Evolutionary conservation across 2,888 invertebrate genomes (phyloP).

Genomic region (Mamestra brassicae): DNA sequence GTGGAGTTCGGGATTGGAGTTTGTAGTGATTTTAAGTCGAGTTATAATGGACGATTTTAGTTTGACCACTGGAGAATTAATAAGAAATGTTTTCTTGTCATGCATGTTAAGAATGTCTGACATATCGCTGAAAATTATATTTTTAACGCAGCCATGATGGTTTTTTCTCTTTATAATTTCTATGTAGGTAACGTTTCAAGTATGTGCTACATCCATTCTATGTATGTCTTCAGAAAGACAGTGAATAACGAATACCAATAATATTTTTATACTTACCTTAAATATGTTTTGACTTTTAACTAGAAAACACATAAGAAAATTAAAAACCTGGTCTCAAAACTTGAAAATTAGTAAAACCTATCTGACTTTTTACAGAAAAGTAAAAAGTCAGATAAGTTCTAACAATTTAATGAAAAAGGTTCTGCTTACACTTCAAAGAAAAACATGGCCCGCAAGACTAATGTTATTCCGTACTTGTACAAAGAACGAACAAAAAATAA

Average conservation of each 20-base stretch:
- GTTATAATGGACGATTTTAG: not conserved
- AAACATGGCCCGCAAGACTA: slow-evolving; percentile 20
- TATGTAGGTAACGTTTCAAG: too few relatives aligned
- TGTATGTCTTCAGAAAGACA: too few relatives aligned
- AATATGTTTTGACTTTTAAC: not conserved
- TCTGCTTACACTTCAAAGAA: slow-evolving; percentile 1
- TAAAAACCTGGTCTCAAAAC: too few relatives aligned
- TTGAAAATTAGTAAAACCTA: too few relatives aligned
- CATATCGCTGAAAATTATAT: too few relatives aligned
- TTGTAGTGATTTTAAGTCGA: slow-evolving; percentile 24
- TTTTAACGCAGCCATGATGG: too few relatives aligned
- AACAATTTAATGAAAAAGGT: not conserved
- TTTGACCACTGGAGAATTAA: not conserved
- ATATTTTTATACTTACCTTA: not conserved
- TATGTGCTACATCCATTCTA: too few relatives aligned
- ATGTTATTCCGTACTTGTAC: slow-evolving; percentile 26
- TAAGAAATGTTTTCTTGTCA: not conserved
- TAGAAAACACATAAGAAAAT: not conserved
- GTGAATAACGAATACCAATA: not conserved
- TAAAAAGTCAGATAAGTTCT: not conserved
- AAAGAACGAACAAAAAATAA: slow-evolving; percentile 36
- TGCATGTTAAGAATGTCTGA: not conserved
- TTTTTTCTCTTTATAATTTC: too few relatives aligned
- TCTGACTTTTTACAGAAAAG: not conserved
- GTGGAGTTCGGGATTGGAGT: slow-evolving; percentile 16